Conservation (phyloP, 2,113 vertebrate species). For the Anguilla rostrata region DNA sequence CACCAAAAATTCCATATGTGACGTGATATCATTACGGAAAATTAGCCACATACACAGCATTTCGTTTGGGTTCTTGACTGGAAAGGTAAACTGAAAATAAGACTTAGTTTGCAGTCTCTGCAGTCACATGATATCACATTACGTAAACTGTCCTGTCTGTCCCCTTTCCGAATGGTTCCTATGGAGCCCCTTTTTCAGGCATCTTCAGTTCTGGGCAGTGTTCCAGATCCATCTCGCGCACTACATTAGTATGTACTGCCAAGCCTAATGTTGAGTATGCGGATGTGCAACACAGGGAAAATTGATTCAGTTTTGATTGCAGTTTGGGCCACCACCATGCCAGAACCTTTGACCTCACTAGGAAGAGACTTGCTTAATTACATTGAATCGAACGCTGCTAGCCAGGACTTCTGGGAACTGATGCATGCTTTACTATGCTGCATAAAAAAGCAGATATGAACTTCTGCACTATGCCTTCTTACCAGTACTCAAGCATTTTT, state of each 20-base stretch:
- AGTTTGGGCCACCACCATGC: background rate
- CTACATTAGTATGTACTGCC: background rate
- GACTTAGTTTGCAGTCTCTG: background rate
- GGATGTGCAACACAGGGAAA: background rate
- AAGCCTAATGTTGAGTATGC: background rate
- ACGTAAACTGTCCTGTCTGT: background rate
- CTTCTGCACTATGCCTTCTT: background rate
- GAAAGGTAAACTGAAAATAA: background rate
- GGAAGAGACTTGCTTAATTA: conserved; percentile 1
- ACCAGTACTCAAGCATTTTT: background rate
- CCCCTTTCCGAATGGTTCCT: background rate
- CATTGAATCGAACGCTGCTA: background rate
- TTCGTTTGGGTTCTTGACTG: too few species aligned
- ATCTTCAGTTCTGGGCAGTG: background rate
- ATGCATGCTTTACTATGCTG: background rate
- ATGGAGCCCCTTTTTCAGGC: background rate
- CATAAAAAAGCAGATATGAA: background rate
- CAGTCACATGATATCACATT: background rate
- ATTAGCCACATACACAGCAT: too few species aligned
- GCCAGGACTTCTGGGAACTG: background rate
- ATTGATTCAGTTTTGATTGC: background rate
- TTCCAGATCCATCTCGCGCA: background rate
- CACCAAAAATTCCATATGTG: background rate
- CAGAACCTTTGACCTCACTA: background rate
- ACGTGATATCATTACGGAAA: too few species aligned